A percentile compares a stretch with the other conserved stretches of the same genome.
These are phyloP conservation scores for Oncorhynchus kisutch DNA, from an alignment of 2,113 vertebrate species.

Conservation along the genomic window DNA sequence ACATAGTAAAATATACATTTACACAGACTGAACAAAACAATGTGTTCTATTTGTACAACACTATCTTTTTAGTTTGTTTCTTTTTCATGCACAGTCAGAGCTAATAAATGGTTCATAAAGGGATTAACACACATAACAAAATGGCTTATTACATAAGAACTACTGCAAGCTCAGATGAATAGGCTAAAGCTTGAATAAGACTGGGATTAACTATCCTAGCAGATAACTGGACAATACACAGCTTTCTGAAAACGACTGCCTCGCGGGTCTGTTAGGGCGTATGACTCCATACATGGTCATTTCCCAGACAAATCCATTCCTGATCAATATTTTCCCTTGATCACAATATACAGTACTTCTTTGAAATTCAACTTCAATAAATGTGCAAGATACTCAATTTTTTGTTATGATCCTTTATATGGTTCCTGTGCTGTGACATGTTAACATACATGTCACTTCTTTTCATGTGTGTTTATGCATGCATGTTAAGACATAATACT, in stretches of 20 bases:
- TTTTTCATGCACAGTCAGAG: neutral
- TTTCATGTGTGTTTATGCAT: neutral
- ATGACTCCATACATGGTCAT: neutral
- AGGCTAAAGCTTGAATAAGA: neutral
- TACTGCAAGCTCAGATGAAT: neutral
- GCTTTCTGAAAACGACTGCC: neutral
- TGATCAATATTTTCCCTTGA: neutral
- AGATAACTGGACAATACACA: neutral
- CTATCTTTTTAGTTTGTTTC: neutral
- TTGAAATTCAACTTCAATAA: neutral
- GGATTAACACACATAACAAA: neutral
- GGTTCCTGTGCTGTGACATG: neutral
- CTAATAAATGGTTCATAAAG: neutral
- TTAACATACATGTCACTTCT: neutral
- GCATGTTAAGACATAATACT: neutral
- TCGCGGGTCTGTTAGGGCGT: neutral
- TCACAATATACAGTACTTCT: neutral
- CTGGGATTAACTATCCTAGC: neutral
- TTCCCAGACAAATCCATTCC: neutral
- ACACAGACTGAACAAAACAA: too few relatives aligned
- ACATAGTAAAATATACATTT: neutral
- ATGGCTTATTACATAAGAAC: neutral
- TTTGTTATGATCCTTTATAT: neutral
- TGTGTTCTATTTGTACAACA: neutral
- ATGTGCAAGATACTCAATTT: neutral